A percentile compares a stretch with the other conserved stretches of the same genome.
These are phyloP conservation scores for Lamellibrachia luymesi DNA, from an alignment of 1,140 invertebrate genomes.

Conservation along the genomic window DNA sequence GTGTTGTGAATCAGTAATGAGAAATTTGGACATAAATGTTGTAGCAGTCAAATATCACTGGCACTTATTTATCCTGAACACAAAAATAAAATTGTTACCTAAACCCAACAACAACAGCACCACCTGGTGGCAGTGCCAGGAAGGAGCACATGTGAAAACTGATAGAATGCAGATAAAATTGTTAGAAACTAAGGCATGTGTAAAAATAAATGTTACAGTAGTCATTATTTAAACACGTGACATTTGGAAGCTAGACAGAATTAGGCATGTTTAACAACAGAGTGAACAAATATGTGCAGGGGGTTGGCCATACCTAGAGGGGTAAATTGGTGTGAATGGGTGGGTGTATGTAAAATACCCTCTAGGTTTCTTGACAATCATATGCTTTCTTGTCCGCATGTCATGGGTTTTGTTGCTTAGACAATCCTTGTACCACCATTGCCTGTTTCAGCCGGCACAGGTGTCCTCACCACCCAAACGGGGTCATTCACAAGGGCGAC, in stretches of 20 bases:
- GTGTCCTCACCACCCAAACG: slow-evolving; percentile 35
- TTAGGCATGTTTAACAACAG: background rate
- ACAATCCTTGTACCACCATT: background rate
- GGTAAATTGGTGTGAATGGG: background rate
- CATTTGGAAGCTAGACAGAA: background rate
- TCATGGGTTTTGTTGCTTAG: background rate
- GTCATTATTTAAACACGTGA: background rate
- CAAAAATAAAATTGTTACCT: background rate
- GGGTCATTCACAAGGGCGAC: slow-evolving; percentile 25
- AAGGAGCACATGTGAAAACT: background rate
- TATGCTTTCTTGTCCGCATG: background rate
- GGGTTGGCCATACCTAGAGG: background rate
- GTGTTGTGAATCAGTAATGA: no score
- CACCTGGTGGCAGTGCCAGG: background rate
- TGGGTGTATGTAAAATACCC: background rate
- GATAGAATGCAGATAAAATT: background rate
- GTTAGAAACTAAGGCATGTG: background rate
- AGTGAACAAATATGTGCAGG: background rate
- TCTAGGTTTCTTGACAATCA: background rate
- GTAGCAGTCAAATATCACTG: background rate
- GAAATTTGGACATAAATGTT: background rate
- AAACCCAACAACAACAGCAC: background rate
- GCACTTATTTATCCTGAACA: background rate
- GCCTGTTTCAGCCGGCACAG: slow-evolving; percentile 32
- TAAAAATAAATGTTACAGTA: background rate